Evolutionary conservation across 2,888 invertebrate genomes (phyloP).

Genomic region (Drosophila phalerata): DNA sequence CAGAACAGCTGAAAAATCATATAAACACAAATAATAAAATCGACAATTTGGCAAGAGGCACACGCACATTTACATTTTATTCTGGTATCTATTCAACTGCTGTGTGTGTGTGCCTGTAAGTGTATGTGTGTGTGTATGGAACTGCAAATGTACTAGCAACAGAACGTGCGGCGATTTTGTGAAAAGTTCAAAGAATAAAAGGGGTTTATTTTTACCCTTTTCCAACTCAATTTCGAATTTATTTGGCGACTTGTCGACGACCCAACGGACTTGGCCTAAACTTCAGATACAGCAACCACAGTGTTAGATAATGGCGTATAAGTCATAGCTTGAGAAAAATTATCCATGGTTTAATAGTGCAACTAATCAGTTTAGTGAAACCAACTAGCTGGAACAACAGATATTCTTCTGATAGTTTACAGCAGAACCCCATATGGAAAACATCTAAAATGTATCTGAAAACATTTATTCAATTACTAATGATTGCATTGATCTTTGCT

Average conservation of each 20-base stretch:
- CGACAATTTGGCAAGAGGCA: conserved; percentile 81
- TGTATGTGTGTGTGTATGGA: conserved; percentile 53
- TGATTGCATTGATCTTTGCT: neutral
- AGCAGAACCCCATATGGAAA: neutral
- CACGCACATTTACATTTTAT: conserved; percentile 68
- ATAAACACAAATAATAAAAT: conserved; percentile 84
- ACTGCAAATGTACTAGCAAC: conserved; percentile 80
- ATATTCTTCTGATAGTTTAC: neutral
- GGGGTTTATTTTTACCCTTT: conserved; percentile 52
- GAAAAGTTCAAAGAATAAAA: conserved; percentile 60
- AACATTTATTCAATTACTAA: neutral
- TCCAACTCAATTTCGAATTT: conserved; percentile 13
- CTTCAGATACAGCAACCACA: conserved; percentile 8
- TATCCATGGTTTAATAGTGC: neutral
- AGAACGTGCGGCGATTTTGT: conserved; percentile 75
- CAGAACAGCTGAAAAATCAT: conserved; percentile 82
- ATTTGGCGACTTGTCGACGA: conserved; percentile 48
- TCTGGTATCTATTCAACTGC: conserved; percentile 26
- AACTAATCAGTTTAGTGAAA: conserved; percentile 22
- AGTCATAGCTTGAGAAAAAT: conserved; percentile 2
- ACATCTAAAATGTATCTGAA: conserved; percentile 11
- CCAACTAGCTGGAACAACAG: neutral
- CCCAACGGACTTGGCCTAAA: conserved; percentile 40
- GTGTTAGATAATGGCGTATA: neutral
- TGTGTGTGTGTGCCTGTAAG: conserved; percentile 7